Evolutionary conservation across 2,113 vertebrate genomes (phyloP), one percentile per base, ranked within the genome.

Genomic region (Pelodiscus sinensis): DNA sequence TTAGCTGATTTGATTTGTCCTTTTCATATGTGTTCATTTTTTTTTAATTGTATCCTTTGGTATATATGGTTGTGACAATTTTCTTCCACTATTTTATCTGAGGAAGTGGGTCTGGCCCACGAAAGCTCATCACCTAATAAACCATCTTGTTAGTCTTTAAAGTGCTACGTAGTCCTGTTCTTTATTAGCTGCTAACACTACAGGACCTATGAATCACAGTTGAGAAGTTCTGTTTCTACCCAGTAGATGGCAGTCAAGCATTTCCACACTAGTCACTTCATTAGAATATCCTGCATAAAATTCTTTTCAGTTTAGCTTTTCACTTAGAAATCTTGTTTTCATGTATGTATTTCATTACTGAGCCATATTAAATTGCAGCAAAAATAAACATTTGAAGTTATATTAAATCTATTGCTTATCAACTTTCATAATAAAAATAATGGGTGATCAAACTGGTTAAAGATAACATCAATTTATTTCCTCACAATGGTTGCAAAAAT

Each of bases 391-490:
- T 29, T 93, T 94, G 82, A 25, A 85, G 55, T 93, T 68, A 93
- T 97, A 88, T 81, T 29, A 85, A 90, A 92, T 86, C 85, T 88
- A 84, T 19, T 54, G 79, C 86, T 92, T 92, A 86, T 85, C 87
- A 93, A 92, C 52, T 87, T 95, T 85, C 84, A 93, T 90, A 81
- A 94, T 1, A 18, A 95, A 92, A 97, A 82, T 90, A 92, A 88
- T 88, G 80, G 29, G 38, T 88, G 94, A 82, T 84, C 82, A 95
- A 82, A 71, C 82, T 95, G 54, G 90, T 82, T 90, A 89, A 93
- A 94, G 84, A 44, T 44, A 44, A 91, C 38, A 91, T 84, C 44
- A 80, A 88, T 52, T 92, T 90, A 90, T 91, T 93, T 81, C 90
- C 93, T 80, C 58, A 87, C 8, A 54, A 52, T 14, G 93, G 60